Base-by-base conservation (phyloP, 1,140 invertebrate genomes). In the Diachasma alloeum region DNA sequence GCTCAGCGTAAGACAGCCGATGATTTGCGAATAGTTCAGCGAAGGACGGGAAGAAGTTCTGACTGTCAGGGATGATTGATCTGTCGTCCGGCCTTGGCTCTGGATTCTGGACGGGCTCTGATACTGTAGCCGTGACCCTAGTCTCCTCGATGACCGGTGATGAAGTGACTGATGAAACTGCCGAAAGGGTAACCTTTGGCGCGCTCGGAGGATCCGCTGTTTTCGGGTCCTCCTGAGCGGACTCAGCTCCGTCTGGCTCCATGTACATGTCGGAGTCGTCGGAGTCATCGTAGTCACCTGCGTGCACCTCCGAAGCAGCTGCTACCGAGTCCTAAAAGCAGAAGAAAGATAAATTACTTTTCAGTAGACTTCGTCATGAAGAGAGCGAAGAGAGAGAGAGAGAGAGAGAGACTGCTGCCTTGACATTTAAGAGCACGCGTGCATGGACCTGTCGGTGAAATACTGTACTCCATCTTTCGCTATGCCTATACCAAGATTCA, bases 31-130 rank as follows among this genome's bases (percentile, higher is more conserved):
- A 91, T 0, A 91, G 75, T 15, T 91, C 89, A 0, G 90, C 87
- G 42, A 91, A 91, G 0, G 90, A 90, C 0, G 90, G 91, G 81
- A 91, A 91, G 78, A 91, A 90, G 48, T 90, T 89, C 56, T 90
- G 89, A 67, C 88, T 89, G 0, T 89, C 88, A 1, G 85, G 85
- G 73, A 88, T 86, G 8, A 89, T 31, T 67, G 82, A 90, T 73
- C 84, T 91, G 74, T 82, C 86, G 6, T 83, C 85, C 0, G 76
- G 31, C 8, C 83, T 53, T n/a, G 48, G 73, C 69, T 73, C 44
- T 9, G 36, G 46, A 44, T 36, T n/a, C 13, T 11, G 11, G 17
- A 68, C 4, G 0, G 73, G 66, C 4, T 75, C 68, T 24, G 72
- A 63, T 15, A 72, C 67, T 13, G 73, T 75, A 17, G 63, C 59